Percentiles rank a stretch among this genome's conserved stretches.
These are phyloP conservation scores for Geotrupes spiniger DNA, from an alignment of 2,888 invertebrate species.

Conservation along the genomic window DNA sequence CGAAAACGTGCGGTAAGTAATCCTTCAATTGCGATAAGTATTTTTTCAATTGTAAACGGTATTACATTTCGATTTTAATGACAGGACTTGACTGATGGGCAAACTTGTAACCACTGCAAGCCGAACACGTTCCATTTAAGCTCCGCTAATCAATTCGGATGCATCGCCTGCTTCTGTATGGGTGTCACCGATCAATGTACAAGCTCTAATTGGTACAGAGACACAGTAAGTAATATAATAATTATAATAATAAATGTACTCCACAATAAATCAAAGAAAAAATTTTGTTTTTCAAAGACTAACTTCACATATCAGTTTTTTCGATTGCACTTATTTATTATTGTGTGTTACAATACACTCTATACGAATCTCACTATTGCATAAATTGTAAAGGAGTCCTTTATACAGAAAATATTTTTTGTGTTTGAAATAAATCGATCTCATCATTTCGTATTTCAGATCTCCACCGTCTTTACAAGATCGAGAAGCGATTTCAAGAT, in stretches of 20 bases:
- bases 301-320: too few relatives aligned
- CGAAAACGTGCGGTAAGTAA: too few relatives aligned
- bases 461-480: constrained; percentile 55
- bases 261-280: constrained; percentile 9
- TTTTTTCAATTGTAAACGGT: too few relatives aligned
- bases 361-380: too few relatives aligned
- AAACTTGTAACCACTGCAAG: constrained; percentile 83
- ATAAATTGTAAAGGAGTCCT: too few relatives aligned
- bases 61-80: constrained; percentile 12
- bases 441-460: constrained; percentile 42
- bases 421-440: background rate
- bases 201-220: constrained; percentile 62
- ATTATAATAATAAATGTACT: constrained; percentile 5
- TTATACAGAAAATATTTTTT: background rate
- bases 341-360: too few relatives aligned
- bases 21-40: too few relatives aligned
- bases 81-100: constrained; percentile 67
- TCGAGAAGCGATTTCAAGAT: constrained; percentile 58
- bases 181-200: constrained; percentile 79
- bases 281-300: too few relatives aligned
- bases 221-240: constrained; percentile 41
- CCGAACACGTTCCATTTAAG: constrained; percentile 81
- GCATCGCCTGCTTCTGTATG: constrained; percentile 94
- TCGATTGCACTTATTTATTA: too few relatives aligned
- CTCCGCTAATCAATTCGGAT: constrained; percentile 76